phyloP scores from a whole-genome alignment of 37 sponge, comb jelly and placozoan genomes.

The Tethya wilhelma region DNA sequence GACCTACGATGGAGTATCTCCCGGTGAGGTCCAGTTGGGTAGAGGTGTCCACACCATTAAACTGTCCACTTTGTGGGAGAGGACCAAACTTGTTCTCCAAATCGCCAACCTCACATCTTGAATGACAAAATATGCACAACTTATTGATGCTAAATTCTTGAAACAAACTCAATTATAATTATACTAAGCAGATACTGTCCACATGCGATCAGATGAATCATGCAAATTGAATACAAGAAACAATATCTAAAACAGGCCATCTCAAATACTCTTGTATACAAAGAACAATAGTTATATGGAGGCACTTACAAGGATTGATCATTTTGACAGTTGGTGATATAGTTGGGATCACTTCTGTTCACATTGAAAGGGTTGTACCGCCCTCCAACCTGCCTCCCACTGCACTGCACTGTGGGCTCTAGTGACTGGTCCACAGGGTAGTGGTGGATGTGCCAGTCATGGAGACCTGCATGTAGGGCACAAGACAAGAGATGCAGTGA shows the following conservation, averaged over 20 bases:
- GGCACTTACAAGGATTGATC: neutral
- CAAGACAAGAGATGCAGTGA: no score
- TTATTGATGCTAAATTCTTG: no score
- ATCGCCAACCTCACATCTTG: conserved; percentile 72
- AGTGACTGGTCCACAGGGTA: conserved; percentile 57
- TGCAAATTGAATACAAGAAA: no score
- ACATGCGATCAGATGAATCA: no score
- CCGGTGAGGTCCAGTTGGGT: conserved; percentile 23
- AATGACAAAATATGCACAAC: no score
- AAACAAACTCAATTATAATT: no score
- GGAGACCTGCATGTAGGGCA: neutral
- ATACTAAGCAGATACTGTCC: no score
- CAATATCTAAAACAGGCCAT: no score
- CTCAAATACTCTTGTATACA: no score
- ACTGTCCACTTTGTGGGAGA: conserved; percentile 5
- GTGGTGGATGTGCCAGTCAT: conserved; percentile 60
- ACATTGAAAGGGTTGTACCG: conserved; percentile 60
- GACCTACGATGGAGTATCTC: conserved; percentile 51
- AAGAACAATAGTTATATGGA: no score
- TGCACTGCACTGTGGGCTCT: conserved; percentile 35
- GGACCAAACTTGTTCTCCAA: conserved; percentile 61
- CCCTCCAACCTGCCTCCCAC: conserved; percentile 8
- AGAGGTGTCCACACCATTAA: conserved; percentile 18
- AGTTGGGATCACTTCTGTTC: conserved; percentile 9
- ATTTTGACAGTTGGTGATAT: conserved; percentile 14